Conservation (phyloP, 2,888 invertebrate species). For the Cheilosia soror region DNA sequence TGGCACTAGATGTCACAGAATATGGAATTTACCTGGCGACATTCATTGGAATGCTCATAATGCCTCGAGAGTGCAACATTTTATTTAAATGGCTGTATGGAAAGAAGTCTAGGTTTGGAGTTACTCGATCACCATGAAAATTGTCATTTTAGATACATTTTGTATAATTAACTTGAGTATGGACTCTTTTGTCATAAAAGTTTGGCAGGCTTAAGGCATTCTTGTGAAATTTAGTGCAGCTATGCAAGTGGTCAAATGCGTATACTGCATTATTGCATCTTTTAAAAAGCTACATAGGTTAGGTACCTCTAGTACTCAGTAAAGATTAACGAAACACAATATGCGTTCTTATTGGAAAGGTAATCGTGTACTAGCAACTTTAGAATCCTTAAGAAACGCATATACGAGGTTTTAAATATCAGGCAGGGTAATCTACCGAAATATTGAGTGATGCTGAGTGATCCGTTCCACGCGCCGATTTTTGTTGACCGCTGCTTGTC, state of each 20-base stretch:
- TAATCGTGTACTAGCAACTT: too few species aligned
- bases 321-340: too few species aligned
- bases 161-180: neutral
- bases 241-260: neutral
- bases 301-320: too few species aligned
- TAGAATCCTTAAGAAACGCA: too few species aligned
- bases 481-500: too few species aligned
- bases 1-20: conserved; percentile 66
- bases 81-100: conserved; percentile 57
- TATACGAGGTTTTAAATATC: too few species aligned
- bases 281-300: too few species aligned
- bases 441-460: too few species aligned
- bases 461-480: too few species aligned
- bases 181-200: conserved; percentile 3
- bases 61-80: conserved; percentile 51
- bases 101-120: conserved; percentile 52
- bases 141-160: neutral
- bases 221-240: neutral
- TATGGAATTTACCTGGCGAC: conserved; percentile 70
- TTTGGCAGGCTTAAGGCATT: neutral
- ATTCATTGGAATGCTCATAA: conserved; percentile 62
- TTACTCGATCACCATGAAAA: conserved; percentile 60
- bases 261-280: neutral
- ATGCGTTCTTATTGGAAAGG: too few species aligned
- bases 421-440: too few species aligned